Base-by-base conservation (phyloP, 2,797 vertebrate species). In the Kryptopterus vitreolus region DNA sequence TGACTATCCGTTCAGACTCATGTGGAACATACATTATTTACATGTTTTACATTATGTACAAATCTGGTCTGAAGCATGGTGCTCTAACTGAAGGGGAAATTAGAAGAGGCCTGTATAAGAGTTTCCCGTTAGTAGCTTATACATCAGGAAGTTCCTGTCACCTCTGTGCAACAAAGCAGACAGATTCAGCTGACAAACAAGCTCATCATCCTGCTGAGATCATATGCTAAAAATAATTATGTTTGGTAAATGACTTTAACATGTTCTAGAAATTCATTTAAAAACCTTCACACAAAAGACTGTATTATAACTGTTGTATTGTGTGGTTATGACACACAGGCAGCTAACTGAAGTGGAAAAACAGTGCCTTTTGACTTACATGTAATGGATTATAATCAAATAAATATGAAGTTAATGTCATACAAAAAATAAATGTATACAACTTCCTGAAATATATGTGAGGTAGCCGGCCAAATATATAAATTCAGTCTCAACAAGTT, bases 101-200 rank as follows among this genome's bases (percentile, higher is more conserved):
- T 7, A 43, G 61, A 57, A 33, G 53, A 43, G 43, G 22, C 53
- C 58, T 63, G 20, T 74, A 73, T 68, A 59, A 53, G 31, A 73
- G 29, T 10, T 31, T 18, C 33, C 74, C 24, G 31, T 66, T 74
- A 59, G 53, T 1, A 46, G 26, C 55, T 29, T 22, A 59, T 50
- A 38, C 48, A 68, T 78, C 76, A 78, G 81, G 76, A 82, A 82
- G 57, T 70, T 52, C 48, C 38, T 74, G 69, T 52, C 35, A 66
- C 31, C 69, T 38, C 38, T 78, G 69, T 12, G 46, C 29, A 78
- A 4, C 24, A 78, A 62, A 61, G 22, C 68, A 50, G 57, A 38
- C 31, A 38, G 12, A 26, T 63, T 29, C 22, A 4, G 18, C 78
- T 79, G 22, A 62, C 31, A 11, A 38, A 24, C 46, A 43, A 24